Evolutionary conservation across 2,797 vertebrate genomes (phyloP).

Genomic region (Pipistrellus pygmaeus): DNA sequence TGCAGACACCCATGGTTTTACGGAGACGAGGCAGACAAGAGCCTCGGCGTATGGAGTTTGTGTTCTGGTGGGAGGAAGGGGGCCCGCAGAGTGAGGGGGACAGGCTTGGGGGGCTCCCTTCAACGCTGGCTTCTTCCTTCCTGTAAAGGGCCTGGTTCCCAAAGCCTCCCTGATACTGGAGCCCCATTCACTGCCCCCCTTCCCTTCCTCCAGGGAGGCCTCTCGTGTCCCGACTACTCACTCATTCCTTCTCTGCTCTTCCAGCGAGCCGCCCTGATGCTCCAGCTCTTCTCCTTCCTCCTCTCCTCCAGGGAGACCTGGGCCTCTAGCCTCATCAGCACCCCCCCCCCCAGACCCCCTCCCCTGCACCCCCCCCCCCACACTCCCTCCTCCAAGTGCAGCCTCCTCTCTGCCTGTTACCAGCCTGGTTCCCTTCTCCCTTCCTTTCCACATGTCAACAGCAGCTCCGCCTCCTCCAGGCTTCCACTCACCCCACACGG

Average conservation of each 20-base stretch:
- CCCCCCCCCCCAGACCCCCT: too few species aligned
- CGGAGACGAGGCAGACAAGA: constrained; percentile 38
- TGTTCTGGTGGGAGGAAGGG: not conserved
- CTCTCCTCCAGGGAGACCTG: not conserved
- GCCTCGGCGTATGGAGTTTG: not conserved
- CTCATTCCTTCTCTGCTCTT: not conserved
- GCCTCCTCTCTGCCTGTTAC: not conserved
- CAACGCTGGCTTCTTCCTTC: not conserved
- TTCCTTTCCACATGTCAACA: not conserved
- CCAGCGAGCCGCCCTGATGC: not conserved
- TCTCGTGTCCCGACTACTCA: not conserved
- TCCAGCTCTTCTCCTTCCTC: not conserved
- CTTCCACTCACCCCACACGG: not conserved
- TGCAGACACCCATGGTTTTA: not conserved
- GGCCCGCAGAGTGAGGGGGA: not conserved
- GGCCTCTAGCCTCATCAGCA: not conserved
- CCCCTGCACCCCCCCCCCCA: not conserved
- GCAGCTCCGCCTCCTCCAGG: not conserved
- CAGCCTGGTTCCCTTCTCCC: not conserved
- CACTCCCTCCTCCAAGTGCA: not conserved
- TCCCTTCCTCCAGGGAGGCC: not conserved
- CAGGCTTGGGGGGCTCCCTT: not conserved
- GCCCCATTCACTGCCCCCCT: not conserved
- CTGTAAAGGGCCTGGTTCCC: not conserved
- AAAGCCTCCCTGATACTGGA: not conserved